Evolutionary conservation across 1,140 invertebrate genomes (phyloP).

Genomic region (Diabrotica undecimpunctata): DNA sequence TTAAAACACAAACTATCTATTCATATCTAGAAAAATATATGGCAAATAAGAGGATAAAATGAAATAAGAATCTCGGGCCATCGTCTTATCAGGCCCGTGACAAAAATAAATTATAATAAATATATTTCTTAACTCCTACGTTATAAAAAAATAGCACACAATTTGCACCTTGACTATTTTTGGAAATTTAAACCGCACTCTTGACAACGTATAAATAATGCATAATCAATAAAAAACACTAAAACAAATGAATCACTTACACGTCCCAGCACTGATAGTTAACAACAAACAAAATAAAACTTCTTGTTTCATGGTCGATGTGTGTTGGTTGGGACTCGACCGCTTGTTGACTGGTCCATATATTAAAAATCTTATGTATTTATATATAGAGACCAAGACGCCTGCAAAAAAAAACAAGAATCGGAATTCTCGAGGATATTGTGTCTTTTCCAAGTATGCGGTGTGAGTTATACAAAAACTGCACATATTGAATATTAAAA

Average conservation of each 20-base stretch:
- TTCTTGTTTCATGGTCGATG: not conserved
- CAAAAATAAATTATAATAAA: too few relatives aligned
- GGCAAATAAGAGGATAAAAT: too few relatives aligned
- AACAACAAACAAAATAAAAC: slow-evolving; percentile 3
- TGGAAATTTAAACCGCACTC: too few relatives aligned
- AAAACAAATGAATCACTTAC: not conserved
- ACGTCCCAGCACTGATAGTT: not conserved
- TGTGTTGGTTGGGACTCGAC: not conserved
- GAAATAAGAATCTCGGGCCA: too few relatives aligned
- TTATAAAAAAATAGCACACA: too few relatives aligned
- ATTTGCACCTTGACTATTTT: too few relatives aligned
- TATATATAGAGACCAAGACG: not conserved
- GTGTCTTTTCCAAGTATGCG: not conserved
- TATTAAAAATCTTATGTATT: slow-evolving; percentile 1
- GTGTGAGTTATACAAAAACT: not conserved
- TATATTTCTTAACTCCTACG: too few relatives aligned
- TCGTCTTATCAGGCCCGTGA: too few relatives aligned
- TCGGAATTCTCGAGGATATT: not conserved
- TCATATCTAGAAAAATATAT: too few relatives aligned
- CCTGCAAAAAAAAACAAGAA: not conserved
- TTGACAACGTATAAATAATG: not conserved
- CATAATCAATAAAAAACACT: not conserved
- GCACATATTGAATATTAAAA: not conserved
- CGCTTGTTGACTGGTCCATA: not conserved
- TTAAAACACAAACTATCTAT: too few relatives aligned